Evolutionary conservation across 37 sponge, comb jelly and placozoan species (phyloP).

Genomic region (Chondrilla cf. caribensis): DNA sequence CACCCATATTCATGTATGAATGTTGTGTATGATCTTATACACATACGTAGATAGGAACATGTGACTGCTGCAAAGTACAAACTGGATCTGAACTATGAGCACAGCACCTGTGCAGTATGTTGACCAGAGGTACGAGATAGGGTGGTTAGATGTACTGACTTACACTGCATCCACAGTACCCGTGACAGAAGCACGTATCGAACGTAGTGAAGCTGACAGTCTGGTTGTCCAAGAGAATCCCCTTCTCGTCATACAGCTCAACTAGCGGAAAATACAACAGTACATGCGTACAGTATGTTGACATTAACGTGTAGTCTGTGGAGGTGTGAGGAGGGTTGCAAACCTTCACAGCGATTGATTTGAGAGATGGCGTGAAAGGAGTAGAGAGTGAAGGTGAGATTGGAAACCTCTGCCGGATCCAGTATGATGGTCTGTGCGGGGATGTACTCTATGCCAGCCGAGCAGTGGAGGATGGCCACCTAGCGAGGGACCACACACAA

Average conservation of each 20-base stretch:
- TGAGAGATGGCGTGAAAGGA: conserved; percentile 65
- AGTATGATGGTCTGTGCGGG: conserved; percentile 44
- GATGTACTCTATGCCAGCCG: conserved; percentile 74
- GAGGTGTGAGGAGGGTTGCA: neutral
- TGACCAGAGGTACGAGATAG: no score
- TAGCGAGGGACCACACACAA: neutral
- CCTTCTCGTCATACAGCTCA: conserved; percentile 46
- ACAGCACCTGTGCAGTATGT: no score
- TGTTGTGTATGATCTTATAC: no score
- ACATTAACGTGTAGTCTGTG: neutral
- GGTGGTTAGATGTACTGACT: conserved; percentile 7
- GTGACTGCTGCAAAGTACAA: no score
- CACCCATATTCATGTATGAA: no score
- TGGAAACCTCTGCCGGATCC: conserved; percentile 41
- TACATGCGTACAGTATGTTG: neutral
- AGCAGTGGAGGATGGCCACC: conserved; percentile 71
- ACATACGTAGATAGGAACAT: no score
- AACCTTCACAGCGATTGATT: conserved; percentile 66
- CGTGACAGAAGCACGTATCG: conserved; percentile 84
- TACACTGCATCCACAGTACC: conserved; percentile 79
- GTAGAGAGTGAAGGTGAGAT: conserved; percentile 59
- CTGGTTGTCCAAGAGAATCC: conserved; percentile 59
- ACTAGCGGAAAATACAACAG: conserved; percentile 36
- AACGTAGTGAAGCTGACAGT: conserved; percentile 70
- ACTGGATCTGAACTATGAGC: no score